phyloP scores from a whole-genome alignment of 2,797 vertebrate genomes.

The Labroides dimidiatus region DNA sequence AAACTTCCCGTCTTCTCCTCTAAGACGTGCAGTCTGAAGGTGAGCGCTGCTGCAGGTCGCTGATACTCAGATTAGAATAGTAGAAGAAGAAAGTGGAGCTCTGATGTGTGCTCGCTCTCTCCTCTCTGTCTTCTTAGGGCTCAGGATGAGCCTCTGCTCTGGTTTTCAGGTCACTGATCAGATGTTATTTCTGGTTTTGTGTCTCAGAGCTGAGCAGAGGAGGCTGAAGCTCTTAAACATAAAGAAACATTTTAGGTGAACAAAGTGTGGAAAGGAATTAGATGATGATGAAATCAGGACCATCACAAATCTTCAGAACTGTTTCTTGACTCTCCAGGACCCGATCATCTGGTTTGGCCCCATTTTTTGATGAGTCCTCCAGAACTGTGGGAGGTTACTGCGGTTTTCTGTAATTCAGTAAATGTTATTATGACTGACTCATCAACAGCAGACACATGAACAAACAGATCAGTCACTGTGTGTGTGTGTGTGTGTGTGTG shows the following conservation, averaged over 20 bases:
- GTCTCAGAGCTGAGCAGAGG: background rate
- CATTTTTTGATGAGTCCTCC: background rate
- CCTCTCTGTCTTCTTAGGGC: background rate
- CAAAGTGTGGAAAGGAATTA: slow-evolving; percentile 16
- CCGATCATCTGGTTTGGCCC: background rate
- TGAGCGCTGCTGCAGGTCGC: slow-evolving; percentile 53
- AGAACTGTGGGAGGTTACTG: background rate
- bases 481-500: no score
- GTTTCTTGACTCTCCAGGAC: slow-evolving; percentile 1
- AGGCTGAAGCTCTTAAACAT: background rate
- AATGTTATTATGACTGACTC: background rate
- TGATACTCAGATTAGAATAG: background rate
- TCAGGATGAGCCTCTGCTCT: background rate
- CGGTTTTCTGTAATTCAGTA: background rate
- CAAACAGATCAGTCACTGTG: background rate
- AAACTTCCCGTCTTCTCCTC: slow-evolving; percentile 85
- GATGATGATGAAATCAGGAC: slow-evolving; percentile 23
- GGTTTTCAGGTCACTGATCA: background rate
- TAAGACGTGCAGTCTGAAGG: slow-evolving; percentile 86
- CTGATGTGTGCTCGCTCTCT: background rate
- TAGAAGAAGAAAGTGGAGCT: background rate
- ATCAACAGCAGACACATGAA: background rate
- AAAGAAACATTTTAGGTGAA: background rate
- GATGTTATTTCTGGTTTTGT: background rate
- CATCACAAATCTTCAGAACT: slow-evolving; percentile 2